These are phyloP conservation scores for Harpagifer antarcticus DNA, from an alignment of 2,797 vertebrate genomes.

Conservation along the genomic window DNA sequence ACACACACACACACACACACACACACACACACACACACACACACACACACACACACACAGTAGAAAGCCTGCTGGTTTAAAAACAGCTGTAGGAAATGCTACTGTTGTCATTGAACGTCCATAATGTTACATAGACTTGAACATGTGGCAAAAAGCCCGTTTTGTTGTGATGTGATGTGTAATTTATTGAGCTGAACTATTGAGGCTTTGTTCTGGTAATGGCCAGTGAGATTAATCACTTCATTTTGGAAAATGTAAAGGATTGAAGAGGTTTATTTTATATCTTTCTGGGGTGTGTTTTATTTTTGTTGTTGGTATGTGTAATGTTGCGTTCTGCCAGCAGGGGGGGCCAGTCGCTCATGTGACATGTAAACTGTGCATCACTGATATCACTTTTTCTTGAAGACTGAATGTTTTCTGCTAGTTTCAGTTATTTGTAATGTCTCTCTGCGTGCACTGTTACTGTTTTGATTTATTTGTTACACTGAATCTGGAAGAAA, in stretches of 20 bases:
- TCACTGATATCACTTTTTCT: constrained; percentile 4
- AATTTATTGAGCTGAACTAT: background rate
- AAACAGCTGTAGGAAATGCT: constrained; percentile 9
- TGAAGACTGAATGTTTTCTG: no score
- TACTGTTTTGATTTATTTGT: constrained; percentile 3
- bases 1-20: no score
- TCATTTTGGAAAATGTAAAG: background rate
- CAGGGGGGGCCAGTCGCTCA: constrained; percentile 56
- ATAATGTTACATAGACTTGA: constrained; percentile 3
- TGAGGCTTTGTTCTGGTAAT: background rate
- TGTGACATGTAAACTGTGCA: background rate
- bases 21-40: no score
- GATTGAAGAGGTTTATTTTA: constrained; percentile 6
- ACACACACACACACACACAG: no score
- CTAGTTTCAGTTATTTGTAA: background rate
- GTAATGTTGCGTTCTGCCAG: constrained; percentile 37
- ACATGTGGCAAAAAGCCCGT: background rate
- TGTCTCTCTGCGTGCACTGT: background rate
- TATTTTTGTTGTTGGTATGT: background rate
- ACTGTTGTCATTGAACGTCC: background rate
- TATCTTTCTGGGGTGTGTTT: background rate
- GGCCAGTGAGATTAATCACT: background rate
- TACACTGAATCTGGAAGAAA: constrained; percentile 1
- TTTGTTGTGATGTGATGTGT: background rate
- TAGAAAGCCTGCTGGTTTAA: background rate